Conservation (phyloP, 2,888 invertebrate species). For the Lathronympha strigana region DNA sequence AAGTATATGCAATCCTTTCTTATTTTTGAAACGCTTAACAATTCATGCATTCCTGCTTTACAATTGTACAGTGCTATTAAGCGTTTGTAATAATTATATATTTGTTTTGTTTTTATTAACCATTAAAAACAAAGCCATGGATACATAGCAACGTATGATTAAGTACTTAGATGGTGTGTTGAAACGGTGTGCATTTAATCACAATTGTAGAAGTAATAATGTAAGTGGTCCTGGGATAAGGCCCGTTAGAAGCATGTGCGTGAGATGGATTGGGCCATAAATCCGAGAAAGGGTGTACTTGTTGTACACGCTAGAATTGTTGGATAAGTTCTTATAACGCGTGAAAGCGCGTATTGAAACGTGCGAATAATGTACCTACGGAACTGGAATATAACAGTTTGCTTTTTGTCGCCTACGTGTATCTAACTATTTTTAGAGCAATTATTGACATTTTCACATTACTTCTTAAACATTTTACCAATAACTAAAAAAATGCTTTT, state of each 20-base stretch:
- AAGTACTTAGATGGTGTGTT: conserved; percentile 31
- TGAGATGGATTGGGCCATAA: conserved; percentile 49
- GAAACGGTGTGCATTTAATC: conserved; percentile 34
- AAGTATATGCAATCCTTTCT: too few species aligned
- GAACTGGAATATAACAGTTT: neutral
- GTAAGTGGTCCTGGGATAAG: conserved; percentile 52
- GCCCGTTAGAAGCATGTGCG: conserved; percentile 47
- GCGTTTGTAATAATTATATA: too few species aligned
- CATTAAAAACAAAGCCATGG: neutral
- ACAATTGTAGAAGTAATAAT: conserved; percentile 47
- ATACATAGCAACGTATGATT: conserved; percentile 19
- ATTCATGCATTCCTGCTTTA: too few species aligned
- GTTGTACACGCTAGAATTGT: conserved; percentile 28
- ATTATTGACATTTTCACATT: too few species aligned
- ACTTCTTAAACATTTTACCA: too few species aligned
- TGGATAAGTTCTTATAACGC: conserved; percentile 22
- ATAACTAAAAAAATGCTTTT: too few species aligned
- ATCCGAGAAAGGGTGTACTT: conserved; percentile 45
- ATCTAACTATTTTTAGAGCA: too few species aligned
- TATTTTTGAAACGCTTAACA: too few species aligned
- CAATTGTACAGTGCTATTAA: too few species aligned
- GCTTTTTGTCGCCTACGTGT: neutral
- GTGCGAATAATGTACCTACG: neutral
- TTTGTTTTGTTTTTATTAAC: neutral
- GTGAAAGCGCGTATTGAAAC: conserved; percentile 2